Evolutionary conservation across 1,140 invertebrate genomes (phyloP).

Genomic region (Apis laboriosa): DNA sequence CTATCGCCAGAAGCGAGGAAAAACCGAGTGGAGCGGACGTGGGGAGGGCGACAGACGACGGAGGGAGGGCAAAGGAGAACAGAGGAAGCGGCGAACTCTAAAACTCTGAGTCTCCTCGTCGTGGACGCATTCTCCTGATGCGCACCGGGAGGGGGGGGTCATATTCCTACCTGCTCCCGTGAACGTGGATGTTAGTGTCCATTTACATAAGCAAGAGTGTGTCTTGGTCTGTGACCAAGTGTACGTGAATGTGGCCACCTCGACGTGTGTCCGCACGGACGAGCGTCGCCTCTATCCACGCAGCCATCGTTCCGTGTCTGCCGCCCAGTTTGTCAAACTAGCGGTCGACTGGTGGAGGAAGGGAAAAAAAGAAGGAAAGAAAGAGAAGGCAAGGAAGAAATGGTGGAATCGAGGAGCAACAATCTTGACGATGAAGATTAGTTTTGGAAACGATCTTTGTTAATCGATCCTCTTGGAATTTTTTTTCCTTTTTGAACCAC

Average conservation of each 20-base stretch:
- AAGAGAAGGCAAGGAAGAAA: not conserved
- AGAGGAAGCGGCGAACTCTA: constrained; percentile 18
- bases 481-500: not conserved
- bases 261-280: constrained; percentile 28
- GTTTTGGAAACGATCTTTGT: not conserved
- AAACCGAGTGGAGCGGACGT: too few species aligned
- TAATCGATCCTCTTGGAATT: not conserved
- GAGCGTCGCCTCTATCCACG: constrained; percentile 10
- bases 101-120: constrained; percentile 9
- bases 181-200: constrained; percentile 46
- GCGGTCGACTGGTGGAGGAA: constrained; percentile 9
- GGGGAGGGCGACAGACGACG: not conserved
- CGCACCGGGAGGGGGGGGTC: constrained; percentile 36
- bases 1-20: not conserved
- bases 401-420: not conserved
- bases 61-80: not conserved
- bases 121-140: constrained; percentile 31
- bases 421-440: not conserved
- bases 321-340: constrained; percentile 23
- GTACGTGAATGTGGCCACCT: too few species aligned
- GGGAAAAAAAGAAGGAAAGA: too few species aligned
- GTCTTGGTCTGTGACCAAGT: too few species aligned
- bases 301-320: constrained; percentile 39
- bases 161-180: constrained; percentile 58
- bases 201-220: constrained; percentile 62